A percentile compares a stretch with the other conserved stretches of the same genome.
Conservation (phyloP, 2,888 invertebrate species). For the Noctua janthina region DNA sequence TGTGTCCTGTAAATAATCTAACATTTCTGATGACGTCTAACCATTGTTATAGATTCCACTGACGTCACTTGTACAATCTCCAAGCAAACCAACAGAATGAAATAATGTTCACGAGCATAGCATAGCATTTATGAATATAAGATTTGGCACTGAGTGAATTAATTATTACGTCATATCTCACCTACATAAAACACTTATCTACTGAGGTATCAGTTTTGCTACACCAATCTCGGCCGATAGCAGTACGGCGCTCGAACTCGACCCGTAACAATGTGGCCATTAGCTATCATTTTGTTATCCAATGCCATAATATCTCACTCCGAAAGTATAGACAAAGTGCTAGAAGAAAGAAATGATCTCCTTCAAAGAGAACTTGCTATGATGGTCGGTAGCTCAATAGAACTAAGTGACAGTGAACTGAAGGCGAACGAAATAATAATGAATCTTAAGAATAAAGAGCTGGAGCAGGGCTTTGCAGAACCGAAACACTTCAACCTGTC, state of each 20-base stretch:
- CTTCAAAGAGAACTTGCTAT: conserved; percentile 85
- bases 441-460: conserved; percentile 88
- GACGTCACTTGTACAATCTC: not conserved
- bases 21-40: not conserved
- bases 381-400: conserved; percentile 89
- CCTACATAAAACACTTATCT: conserved; percentile 41
- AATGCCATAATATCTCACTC: conserved; percentile 52
- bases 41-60: conserved; percentile 42
- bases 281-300: conserved; percentile 60
- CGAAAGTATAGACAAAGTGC: conserved; percentile 59
- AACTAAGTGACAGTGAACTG: conserved; percentile 87
- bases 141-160: conserved; percentile 22
- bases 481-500: conserved; percentile 91
- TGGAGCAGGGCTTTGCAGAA: conserved; percentile 84
- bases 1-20: not conserved
- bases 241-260: conserved; percentile 43
- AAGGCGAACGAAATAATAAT: conserved; percentile 91
- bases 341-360: conserved; percentile 83
- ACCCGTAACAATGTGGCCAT: conserved; percentile 71
- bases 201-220: conserved; percentile 54
- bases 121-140: conserved; percentile 11
- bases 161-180: conserved; percentile 46
- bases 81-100: conserved; percentile 10
- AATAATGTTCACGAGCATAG: conserved; percentile 17
- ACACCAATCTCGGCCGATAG: conserved; percentile 67